Conservation (phyloP, 2,113 vertebrate species). For the Ictalurus furcatus region DNA sequence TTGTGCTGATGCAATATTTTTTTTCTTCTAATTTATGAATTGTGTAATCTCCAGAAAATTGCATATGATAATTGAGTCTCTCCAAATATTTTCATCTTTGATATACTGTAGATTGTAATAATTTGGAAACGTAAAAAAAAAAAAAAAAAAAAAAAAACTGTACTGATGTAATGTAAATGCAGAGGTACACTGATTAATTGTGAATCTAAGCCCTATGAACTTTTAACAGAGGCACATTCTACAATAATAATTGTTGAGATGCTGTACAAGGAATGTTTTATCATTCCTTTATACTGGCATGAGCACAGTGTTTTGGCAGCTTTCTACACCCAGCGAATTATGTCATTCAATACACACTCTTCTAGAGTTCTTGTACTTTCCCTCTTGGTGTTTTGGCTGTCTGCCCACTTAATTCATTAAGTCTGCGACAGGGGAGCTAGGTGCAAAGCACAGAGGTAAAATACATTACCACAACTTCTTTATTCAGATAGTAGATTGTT, state of each 20-base stretch:
- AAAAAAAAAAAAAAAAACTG: background rate
- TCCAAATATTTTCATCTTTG: background rate
- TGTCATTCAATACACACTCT: conserved; percentile 28
- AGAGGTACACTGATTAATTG: background rate
- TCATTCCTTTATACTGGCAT: conserved; percentile 24
- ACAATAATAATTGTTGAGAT: background rate
- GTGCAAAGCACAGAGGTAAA: conserved; percentile 18
- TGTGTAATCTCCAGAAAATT: background rate
- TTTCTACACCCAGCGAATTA: conserved; percentile 60
- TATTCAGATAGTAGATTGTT: conserved; percentile 34
- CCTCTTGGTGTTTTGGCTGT: conserved; percentile 45
- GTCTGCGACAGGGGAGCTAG: conserved; percentile 39
- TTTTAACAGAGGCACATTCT: background rate
- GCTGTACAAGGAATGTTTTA: background rate
- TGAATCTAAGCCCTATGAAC: background rate
- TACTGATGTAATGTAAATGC: background rate
- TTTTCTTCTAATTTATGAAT: background rate
- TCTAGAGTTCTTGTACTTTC: conserved; percentile 46
- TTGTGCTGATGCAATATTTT: background rate
- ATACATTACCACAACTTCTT: conserved; percentile 33
- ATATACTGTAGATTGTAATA: background rate
- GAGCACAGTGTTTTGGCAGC: conserved; percentile 45
- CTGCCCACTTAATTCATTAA: conserved; percentile 66
- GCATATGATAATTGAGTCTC: background rate
- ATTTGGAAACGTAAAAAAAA: background rate